Conservation (phyloP, 1,140 invertebrate genomes). For the Armadillidium nasatum region DNA sequence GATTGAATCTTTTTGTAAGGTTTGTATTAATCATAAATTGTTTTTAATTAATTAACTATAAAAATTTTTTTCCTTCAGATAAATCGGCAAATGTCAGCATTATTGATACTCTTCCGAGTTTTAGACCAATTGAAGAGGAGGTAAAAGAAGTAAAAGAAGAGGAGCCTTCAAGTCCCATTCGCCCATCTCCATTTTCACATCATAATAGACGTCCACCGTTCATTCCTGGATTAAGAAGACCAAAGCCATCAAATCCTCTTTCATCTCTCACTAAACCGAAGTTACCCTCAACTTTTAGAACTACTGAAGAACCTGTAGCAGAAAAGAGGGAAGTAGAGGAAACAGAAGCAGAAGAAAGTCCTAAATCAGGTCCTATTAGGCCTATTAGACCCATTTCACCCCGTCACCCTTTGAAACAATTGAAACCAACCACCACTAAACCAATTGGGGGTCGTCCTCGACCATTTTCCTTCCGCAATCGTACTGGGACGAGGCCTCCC, state of each 20-base stretch:
- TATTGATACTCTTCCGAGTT: neutral
- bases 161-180: neutral
- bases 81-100: neutral
- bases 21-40: no score
- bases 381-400: neutral
- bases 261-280: neutral
- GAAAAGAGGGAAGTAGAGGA: neutral
- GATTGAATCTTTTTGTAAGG: no score
- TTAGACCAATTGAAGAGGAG: neutral
- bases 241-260: neutral
- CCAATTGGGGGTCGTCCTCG: neutral
- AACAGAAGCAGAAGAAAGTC: neutral
- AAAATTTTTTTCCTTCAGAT: no score
- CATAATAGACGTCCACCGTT: neutral
- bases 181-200: neutral
- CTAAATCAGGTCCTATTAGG: neutral
- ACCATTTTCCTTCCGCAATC: neutral
- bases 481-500: neutral
- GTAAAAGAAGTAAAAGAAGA: neutral
- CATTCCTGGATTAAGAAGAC: neutral
- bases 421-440: neutral
- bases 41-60: no score
- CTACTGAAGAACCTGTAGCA: neutral
- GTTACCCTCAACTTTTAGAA: neutral
- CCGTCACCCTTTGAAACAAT: neutral